phyloP scores from a whole-genome alignment of 2,797 vertebrate genomes.

The Xerus rutilus region DNA sequence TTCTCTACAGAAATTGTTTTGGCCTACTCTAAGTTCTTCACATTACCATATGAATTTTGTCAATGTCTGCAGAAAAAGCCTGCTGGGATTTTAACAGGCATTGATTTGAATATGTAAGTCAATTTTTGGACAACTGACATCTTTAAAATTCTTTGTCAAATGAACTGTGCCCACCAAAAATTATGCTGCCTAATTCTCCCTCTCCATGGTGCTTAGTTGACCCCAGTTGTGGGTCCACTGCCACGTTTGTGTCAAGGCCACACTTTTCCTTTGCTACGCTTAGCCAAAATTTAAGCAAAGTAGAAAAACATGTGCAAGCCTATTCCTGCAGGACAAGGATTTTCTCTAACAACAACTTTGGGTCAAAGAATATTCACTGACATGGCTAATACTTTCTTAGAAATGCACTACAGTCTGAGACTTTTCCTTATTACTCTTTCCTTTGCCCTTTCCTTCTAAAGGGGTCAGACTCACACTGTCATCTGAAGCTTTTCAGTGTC shows the following conservation, averaged over 20 bases:
- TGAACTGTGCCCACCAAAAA: not conserved
- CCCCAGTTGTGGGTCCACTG: not conserved
- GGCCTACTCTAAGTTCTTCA: not conserved
- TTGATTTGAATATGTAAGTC: not conserved
- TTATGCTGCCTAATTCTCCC: not conserved
- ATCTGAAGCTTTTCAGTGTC: not conserved
- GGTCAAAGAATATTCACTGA: not conserved
- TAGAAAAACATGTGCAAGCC: not conserved
- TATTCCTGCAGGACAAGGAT: not conserved
- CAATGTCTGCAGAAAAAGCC: not conserved
- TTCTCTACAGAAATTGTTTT: slow-evolving; percentile 2
- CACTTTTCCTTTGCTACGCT: not conserved
- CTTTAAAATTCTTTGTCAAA: not conserved
- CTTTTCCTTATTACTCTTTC: not conserved
- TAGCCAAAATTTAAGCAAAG: not conserved
- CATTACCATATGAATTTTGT: not conserved
- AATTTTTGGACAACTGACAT: not conserved
- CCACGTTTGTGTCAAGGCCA: not conserved
- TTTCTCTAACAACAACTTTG: not conserved
- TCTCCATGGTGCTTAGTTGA: not conserved
- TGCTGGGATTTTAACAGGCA: not conserved
- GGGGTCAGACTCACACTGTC: not conserved
- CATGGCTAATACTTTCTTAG: not conserved
- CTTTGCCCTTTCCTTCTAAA: not conserved
- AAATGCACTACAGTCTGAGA: not conserved